These are phyloP conservation scores for Sylvietta virens DNA, from an alignment of 2,113 vertebrate species.

Conservation along the genomic window DNA sequence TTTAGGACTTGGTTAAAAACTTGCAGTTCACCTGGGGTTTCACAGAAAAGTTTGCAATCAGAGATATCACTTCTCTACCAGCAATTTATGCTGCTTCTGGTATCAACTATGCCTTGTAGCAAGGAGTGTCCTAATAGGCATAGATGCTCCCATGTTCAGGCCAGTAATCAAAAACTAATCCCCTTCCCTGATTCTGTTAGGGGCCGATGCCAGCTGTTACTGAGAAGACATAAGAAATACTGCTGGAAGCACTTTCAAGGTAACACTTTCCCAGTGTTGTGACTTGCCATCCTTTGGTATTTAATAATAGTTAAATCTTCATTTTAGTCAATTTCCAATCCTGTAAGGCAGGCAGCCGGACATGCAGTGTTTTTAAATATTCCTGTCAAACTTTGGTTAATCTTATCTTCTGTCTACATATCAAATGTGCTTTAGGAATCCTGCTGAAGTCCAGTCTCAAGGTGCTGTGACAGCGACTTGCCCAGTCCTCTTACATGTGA, in stretches of 20 bases:
- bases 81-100: not conserved
- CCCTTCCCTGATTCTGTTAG: not conserved
- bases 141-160: not conserved
- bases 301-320: not conserved
- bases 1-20: slow-evolving; percentile 4
- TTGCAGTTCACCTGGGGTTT: not conserved
- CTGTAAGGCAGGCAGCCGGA: not conserved
- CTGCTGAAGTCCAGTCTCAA: not conserved
- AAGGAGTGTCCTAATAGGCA: not conserved
- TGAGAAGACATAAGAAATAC: not conserved
- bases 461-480: not conserved
- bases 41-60: not conserved
- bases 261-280: not conserved
- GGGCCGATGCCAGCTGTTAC: not conserved
- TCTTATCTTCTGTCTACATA: not conserved
- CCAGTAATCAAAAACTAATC: slow-evolving; percentile 27
- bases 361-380: not conserved
- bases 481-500: not conserved
- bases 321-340: not conserved
- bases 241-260: not conserved
- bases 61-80: not conserved
- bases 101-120: not conserved
- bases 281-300: not conserved
- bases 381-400: not conserved
- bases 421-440: not conserved